Evolutionary conservation across 2,797 vertebrate genomes (phyloP).

Genomic region (Morus bassanus): DNA sequence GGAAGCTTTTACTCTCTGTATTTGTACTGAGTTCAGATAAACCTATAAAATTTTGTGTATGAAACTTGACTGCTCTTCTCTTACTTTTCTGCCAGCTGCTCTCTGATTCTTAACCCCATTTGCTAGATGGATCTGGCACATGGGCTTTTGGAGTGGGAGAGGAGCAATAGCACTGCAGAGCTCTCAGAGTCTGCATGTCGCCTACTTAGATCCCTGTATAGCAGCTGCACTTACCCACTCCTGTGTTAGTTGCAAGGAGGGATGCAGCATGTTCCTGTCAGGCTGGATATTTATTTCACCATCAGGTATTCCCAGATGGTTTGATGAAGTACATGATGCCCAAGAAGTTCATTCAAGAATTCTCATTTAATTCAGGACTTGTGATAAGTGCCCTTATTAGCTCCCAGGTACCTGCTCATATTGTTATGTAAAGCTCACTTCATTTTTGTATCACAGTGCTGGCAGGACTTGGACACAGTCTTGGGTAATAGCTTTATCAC

Average conservation of each 20-base stretch:
- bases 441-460: neutral
- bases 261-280: neutral
- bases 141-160: neutral
- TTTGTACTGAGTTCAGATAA: neutral
- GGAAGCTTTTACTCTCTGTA: neutral
- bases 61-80: neutral
- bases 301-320: neutral
- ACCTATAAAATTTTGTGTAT: neutral
- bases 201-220: neutral
- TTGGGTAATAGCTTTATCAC: neutral
- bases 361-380: neutral
- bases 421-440: neutral
- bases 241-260: neutral
- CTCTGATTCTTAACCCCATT: neutral
- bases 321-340: neutral
- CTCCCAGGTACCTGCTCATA: neutral
- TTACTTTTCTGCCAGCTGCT: neutral
- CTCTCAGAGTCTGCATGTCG: rapidly evolving
- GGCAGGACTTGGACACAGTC: too few relatives aligned
- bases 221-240: neutral
- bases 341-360: neutral
- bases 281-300: neutral
- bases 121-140: neutral
- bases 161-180: neutral
- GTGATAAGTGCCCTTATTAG: neutral